These are phyloP conservation scores for Caenorhabditis sp. DNA, from an alignment of 2,888 invertebrate genomes.

Conservation along the genomic window DNA sequence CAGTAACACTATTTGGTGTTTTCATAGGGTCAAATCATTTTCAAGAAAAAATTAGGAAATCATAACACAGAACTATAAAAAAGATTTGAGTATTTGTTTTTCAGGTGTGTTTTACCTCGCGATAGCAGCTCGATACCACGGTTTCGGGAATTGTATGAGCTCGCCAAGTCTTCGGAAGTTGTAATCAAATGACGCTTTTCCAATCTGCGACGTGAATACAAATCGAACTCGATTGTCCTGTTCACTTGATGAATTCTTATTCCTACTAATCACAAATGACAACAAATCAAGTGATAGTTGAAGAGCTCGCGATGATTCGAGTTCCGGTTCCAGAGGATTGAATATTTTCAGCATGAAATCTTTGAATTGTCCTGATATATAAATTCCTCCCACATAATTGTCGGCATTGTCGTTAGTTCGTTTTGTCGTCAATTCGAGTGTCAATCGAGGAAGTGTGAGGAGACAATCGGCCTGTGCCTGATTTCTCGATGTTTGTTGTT, in stretches of 20 bases:
- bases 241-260: conserved; percentile 58
- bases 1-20: too few relatives aligned
- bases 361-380: conserved; percentile 92
- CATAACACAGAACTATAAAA: not conserved
- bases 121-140: conserved; percentile 84
- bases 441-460: conserved; percentile 87
- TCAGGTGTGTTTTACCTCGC: conserved; percentile 74
- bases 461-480: conserved; percentile 64
- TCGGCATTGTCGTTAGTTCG: conserved; percentile 48
- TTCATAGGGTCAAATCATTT: too few relatives aligned
- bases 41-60: not conserved
- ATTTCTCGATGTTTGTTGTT: conserved; percentile 38
- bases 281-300: conserved; percentile 62
- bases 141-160: conserved; percentile 95
- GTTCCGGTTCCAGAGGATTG: conserved; percentile 78
- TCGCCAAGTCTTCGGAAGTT: conserved; percentile 96
- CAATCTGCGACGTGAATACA: conserved; percentile 51
- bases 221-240: conserved; percentile 58
- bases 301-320: conserved; percentile 49
- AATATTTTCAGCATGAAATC: conserved; percentile 98
- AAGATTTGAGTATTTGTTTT: not conserved
- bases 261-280: conserved; percentile 60
- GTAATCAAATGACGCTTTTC: conserved; percentile 83
- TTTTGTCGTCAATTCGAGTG: conserved; percentile 90
- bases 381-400: conserved; percentile 74